Percentiles rank a stretch among this genome's conserved stretches.
Conservation (phyloP, 2,797 vertebrate genomes). For the Perodicticus potto region DNA sequence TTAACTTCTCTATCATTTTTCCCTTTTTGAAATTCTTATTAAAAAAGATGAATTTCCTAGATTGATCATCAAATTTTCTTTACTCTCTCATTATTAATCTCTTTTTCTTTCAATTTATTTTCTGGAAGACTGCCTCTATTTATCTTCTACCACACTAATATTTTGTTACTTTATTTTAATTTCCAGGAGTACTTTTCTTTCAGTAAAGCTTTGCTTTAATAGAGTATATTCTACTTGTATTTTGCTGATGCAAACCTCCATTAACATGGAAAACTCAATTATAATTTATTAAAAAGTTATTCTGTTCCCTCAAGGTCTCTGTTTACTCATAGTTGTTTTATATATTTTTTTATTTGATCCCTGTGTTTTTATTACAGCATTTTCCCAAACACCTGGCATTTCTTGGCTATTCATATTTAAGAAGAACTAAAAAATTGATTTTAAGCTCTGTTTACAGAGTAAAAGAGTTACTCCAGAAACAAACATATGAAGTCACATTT, state of each 20-base stretch:
- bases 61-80: not conserved
- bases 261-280: not conserved
- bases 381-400: not conserved
- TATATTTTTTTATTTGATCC: not conserved
- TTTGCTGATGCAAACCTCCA: not conserved
- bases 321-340: not conserved
- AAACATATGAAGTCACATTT: not conserved
- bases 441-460: not conserved
- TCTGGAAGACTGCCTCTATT: not conserved
- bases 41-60: not conserved
- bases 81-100: not conserved
- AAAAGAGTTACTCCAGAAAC: not conserved
- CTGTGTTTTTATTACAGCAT: not conserved
- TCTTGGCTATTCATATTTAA: not conserved
- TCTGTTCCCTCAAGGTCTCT: not conserved
- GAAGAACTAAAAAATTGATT: not conserved
- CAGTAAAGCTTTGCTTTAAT: constrained; percentile 5
- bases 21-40: not conserved
- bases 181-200: not conserved
- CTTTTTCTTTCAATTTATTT: constrained; percentile 6
- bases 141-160: not conserved
- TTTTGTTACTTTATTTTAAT: not conserved
- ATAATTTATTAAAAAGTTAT: not conserved
- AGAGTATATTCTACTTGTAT: not conserved
- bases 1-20: not conserved